phyloP scores from a whole-genome alignment of 2,888 invertebrate species.

The Esperia sulphurella region DNA sequence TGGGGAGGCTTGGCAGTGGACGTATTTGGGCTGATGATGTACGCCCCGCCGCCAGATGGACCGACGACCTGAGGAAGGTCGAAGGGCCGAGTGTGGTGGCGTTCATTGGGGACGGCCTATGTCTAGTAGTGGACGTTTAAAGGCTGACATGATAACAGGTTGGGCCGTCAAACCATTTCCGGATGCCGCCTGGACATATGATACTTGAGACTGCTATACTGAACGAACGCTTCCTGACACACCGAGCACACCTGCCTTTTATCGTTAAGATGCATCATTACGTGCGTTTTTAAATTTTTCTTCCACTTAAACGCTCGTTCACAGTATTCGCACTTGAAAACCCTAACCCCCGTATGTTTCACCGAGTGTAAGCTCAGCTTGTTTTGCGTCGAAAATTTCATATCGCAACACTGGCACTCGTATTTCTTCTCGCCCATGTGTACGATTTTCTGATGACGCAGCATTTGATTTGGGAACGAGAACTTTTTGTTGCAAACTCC shows the following conservation, averaged over 20 bases:
- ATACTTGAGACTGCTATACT: constrained; percentile 62
- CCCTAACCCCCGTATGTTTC: background rate
- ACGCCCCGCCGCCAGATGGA: too few species aligned
- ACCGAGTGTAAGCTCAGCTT: background rate
- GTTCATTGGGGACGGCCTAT: too few species aligned
- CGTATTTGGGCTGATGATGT: too few species aligned
- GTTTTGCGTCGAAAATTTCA: background rate
- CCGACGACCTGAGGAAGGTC: too few species aligned
- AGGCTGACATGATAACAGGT: too few species aligned
- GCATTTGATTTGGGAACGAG: background rate
- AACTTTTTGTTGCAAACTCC: constrained; percentile 24
- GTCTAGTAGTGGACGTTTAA: too few species aligned
- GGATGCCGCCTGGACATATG: constrained; percentile 64
- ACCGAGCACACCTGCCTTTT: constrained; percentile 61
- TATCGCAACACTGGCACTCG: constrained; percentile 10
- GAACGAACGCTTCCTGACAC: constrained; percentile 68
- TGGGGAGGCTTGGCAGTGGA: too few species aligned
- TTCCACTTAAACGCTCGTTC: constrained; percentile 21
- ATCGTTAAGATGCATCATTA: constrained; percentile 35
- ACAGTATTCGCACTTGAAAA: constrained; percentile 2
- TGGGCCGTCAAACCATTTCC: constrained; percentile 13
- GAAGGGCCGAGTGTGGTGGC: too few species aligned
- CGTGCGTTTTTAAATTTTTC: constrained; percentile 22
- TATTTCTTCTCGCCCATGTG: background rate
- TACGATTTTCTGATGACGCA: background rate